Evolutionary conservation across 2,797 vertebrate genomes (phyloP), one percentile per base, ranked within the genome.

Genomic region (Hoplostethus mediterraneus): DNA sequence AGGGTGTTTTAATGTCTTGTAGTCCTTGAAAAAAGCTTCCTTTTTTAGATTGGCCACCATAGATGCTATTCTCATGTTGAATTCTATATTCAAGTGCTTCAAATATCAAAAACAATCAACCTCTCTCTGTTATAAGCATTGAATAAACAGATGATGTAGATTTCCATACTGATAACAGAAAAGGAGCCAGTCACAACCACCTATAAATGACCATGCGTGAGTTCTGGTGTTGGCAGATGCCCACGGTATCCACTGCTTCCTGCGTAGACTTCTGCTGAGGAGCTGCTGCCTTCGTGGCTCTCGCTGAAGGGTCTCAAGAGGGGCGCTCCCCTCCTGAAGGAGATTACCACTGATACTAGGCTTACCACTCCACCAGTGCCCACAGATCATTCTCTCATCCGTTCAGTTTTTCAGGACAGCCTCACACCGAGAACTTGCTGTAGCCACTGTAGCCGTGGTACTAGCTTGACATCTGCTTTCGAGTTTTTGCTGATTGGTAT

Each of bases 21-120:
- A 84, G 90, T 91, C 88, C 88, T 91, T 93, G 81, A 89, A 79
- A 77, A 66, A 81, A 80, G 73, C 69, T 86, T 81, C 53, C 59
- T 44, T 66, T 71, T 42, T 77, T 78, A 33, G 54, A 60, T 38
- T 47, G 28, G 28, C 13, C 74, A 79, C 61, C n/a, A 13, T 52
- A 71, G 14, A 82, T 71, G 71, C 58, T 60, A 6, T 52, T 70
- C 68, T 67, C 17, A 61, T 67, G 60, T 66, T 55, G 12, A 58
- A 76, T 67, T 52, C 17, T 44, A n/a, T 12, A 21, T 14, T 30
- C 33, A 38, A n/a, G 55, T 11, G 13, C 42, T 47, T 47, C 17
- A 14, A 62, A 70, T 70, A 17, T 30, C 16, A 30, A 45, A 57
- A 59, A 57, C 28, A 54, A 12, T 54, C 52, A 2, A 5, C 3